Evolutionary conservation across 2,797 vertebrate genomes (phyloP).

Genomic region (Danio albolineatus): DNA sequence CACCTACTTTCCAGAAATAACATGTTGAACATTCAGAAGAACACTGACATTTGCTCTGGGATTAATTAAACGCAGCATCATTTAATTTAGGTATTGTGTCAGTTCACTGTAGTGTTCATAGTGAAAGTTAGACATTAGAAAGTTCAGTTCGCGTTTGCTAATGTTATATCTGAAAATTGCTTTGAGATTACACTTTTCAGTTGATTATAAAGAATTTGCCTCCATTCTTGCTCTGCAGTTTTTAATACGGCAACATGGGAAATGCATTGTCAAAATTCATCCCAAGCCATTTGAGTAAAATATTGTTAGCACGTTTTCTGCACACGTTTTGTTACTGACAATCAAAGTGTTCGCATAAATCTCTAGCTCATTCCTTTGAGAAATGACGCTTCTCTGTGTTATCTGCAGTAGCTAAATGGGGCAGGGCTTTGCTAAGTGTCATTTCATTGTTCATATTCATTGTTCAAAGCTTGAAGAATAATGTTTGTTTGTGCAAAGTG

Average conservation of each 20-base stretch:
- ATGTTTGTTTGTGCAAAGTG: conserved; percentile 13
- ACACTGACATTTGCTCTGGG: not conserved
- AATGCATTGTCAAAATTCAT: not conserved
- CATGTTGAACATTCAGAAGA: not conserved
- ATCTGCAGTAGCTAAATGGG: not conserved
- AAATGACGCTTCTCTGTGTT: not conserved
- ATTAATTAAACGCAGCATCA: not conserved
- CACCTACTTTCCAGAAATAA: not conserved
- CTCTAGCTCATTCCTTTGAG: not conserved
- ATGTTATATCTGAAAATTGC: not conserved
- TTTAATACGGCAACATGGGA: not conserved
- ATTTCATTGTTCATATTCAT: not conserved
- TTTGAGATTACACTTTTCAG: not conserved
- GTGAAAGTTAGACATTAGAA: not conserved
- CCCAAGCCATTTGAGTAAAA: not conserved
- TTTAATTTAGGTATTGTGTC: not conserved
- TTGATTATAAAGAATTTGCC: not conserved
- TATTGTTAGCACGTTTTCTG: not conserved
- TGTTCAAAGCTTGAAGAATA: conserved; percentile 8
- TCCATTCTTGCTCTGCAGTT: not conserved
- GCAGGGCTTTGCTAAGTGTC: not conserved
- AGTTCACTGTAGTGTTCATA: not conserved
- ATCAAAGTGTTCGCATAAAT: not conserved
- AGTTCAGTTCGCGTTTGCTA: not conserved
- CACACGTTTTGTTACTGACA: not conserved